phyloP scores from a whole-genome alignment of 2,888 invertebrate species.

The Cybosia mesomella region DNA sequence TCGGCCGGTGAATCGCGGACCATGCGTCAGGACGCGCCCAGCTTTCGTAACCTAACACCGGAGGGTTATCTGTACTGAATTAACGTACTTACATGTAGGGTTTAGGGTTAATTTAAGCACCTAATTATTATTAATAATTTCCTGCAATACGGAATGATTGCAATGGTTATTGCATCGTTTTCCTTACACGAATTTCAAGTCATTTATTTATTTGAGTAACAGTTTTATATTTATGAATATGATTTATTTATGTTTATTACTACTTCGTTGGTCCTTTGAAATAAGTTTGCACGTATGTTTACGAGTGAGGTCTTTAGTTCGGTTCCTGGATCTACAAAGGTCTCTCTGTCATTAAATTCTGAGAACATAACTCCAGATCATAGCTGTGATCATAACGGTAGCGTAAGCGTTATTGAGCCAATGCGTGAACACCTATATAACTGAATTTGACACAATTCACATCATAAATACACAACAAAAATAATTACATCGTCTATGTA shows the following conservation, averaged over 20 bases:
- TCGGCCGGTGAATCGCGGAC: constrained; percentile 50
- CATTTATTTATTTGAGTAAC: background rate
- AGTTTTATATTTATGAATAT: background rate
- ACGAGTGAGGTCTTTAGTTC: background rate
- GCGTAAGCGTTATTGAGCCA: too few species aligned
- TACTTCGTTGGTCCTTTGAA: background rate
- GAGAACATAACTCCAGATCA: background rate
- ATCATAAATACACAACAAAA: constrained; percentile 18
- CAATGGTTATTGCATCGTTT: constrained; percentile 6
- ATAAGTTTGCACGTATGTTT: background rate
- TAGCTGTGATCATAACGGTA: background rate
- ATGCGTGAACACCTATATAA: background rate
- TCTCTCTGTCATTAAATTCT: background rate
- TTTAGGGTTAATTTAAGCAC: constrained; percentile 22
- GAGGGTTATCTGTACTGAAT: constrained; percentile 34
- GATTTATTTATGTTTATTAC: background rate
- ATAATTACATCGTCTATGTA: constrained; percentile 51
- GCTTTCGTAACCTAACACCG: constrained; percentile 48
- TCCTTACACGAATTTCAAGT: background rate
- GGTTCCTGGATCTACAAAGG: background rate
- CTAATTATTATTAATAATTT: constrained; percentile 20
- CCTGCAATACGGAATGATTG: constrained; percentile 9
- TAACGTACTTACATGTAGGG: constrained; percentile 22
- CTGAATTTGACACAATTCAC: background rate
- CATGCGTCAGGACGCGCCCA: constrained; percentile 53